Evolutionary conservation across 2,113 vertebrate species (phyloP), one percentile per base, ranked within the genome.

Genomic region (Carassius carassius): DNA sequence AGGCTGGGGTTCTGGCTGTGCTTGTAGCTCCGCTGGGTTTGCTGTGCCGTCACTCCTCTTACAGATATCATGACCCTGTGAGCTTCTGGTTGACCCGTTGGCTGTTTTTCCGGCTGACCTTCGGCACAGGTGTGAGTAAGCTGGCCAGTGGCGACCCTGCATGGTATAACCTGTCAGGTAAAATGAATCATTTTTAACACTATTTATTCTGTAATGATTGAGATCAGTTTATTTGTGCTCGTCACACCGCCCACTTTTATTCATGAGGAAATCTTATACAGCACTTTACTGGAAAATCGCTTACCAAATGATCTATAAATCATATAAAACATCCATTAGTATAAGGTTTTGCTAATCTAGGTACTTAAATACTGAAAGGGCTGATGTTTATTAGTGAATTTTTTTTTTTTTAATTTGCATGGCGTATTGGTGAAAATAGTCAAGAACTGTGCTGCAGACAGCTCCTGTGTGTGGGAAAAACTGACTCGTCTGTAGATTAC

Each of bases 81-180:
- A 93, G 94, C 78, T 95, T 96, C 90, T 96, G 95, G 96, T 93
- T 94, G 0, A 87, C 92, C 13, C 95, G 96, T n/a, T 97, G 96
- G 96, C 92, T 97, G 16, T 94, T 97, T 4, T 97, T 97, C 89
- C 93, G 96, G 11, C 92, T 97, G 65, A 96, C 95, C 91, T 95
- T 97, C 0, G 93, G 94, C 81, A 96, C 95, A 0, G 96, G 96
- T 0, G 94, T 95, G 83, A 95, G 95, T 47, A 97, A 97, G 75
- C 93, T 97, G 81, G 95, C 89, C 74, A 96, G 94, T 89, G 94
- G 94, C 76, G 96, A 95, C 85, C 95, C 95, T 3, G 90, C 94
- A 0, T 97, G 96, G 96, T 97, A 96, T 95, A 94, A 93, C 3
- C 95, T 96, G 62, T 95, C 96, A 25, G 96, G 96, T 96, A 23